Base-by-base conservation (phyloP, 2,888 invertebrate genomes). In the Melanotus villosus region DNA sequence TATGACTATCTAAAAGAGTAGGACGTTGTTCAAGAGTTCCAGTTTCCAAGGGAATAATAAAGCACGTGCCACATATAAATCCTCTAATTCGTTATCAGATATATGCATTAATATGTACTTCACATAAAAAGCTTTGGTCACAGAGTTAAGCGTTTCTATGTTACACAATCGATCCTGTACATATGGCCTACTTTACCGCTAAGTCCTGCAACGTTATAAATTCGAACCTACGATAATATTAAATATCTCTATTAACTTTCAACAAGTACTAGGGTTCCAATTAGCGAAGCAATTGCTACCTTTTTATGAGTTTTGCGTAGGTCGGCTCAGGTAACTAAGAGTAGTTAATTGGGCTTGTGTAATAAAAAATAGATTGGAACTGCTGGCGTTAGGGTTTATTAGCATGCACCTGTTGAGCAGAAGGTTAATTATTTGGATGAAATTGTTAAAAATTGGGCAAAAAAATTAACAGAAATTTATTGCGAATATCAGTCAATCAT, bases 161-260 rank as follows among this genome's bases (percentile, higher is more conserved):
- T 52, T 52, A 32, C 14, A 32, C 18, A 52, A 32, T 52, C 2
- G 14, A 45, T 19, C 2, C 10, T 19, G 18, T 26, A 45, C 59
- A 59, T 59, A 59, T 59, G 59, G 59, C 45, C 43, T 30, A 45
- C 59, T 45, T 59, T 12, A 57, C 32, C 32, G 26, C 32, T 21
- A n/a, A 36, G 34, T 23, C 21, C 50, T 7, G n/a, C 47, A 12
- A 23, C 14, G 38, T 18, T 54, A 54, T 54, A 32, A 54, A 54
- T 19, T 12, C n/a, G 36, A 56, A 36, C 43, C 43, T 43, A 43
- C 43, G 43, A 43, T 18, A 43, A 16, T 50, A 50, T 50, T 50
- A 26, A 50, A 50, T 50, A 50, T 50, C 50, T 50, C 50, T 12
- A 50, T 50, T 50, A 26, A 50, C 50, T 50, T 26, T 26, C 26